These are phyloP conservation scores for Rafetus swinhoei DNA, from an alignment of 2,113 vertebrate genomes.

Conservation along the genomic window DNA sequence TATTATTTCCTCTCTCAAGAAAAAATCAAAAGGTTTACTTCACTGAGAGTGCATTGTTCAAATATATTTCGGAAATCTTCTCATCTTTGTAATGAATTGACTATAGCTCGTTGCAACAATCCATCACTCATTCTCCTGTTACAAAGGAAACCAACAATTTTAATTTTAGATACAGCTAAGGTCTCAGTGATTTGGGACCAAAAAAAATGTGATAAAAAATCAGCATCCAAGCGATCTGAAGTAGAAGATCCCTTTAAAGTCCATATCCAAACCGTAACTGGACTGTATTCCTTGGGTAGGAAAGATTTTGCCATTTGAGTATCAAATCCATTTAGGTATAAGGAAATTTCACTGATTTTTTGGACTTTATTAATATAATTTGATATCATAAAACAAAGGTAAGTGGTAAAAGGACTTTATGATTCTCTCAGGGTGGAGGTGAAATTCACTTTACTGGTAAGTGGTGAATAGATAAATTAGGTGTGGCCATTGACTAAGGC, in stretches of 20 bases:
- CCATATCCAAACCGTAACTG: rapidly evolving
- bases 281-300: not conserved
- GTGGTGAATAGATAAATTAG: not conserved
- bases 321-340: not conserved
- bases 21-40: not conserved
- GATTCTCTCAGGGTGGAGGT: not conserved
- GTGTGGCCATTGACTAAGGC: not conserved
- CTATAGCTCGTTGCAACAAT: not conserved
- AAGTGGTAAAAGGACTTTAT: not conserved
- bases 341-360: rapidly evolving
- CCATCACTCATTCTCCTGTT: not conserved
- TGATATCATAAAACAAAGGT: not conserved
- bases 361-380: not conserved
- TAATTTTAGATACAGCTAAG: not conserved
- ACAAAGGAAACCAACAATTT: not conserved
- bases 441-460: not conserved
- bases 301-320: not conserved
- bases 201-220: not conserved
- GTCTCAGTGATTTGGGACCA: not conserved
- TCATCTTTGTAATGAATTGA: not conserved
- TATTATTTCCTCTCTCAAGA: not conserved
- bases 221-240: not conserved
- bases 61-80: constrained; percentile 2
- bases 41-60: not conserved
- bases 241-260: not conserved